A percentile compares a stretch with the other conserved stretches of the same genome.
phyloP scores from a whole-genome alignment of 2,113 vertebrate species.

The Psephotus haematonotus region DNA sequence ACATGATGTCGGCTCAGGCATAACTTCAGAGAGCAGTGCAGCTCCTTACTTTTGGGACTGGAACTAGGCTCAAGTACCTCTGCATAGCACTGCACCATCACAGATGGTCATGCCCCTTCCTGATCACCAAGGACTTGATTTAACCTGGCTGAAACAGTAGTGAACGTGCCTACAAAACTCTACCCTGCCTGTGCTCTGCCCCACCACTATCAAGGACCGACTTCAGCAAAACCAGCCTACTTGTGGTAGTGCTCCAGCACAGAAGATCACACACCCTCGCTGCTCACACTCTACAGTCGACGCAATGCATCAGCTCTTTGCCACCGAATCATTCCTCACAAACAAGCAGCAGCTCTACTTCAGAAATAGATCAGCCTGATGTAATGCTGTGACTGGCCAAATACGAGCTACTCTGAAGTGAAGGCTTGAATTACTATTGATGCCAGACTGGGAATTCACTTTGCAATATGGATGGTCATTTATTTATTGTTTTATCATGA shows the following conservation, averaged over 20 bases:
- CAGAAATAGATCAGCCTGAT: not conserved
- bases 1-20: rapidly evolving
- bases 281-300: not conserved
- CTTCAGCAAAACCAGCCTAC: not conserved
- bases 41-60: not conserved
- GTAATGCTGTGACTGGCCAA: not conserved
- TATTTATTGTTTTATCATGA: constrained; percentile 58
- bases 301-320: not conserved
- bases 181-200: not conserved
- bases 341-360: not conserved
- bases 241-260: not conserved
- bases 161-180: not conserved
- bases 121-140: not conserved
- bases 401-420: not conserved
- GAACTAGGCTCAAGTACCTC: not conserved
- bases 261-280: not conserved
- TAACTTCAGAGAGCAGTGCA: not conserved
- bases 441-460: not conserved
- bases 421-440: not conserved
- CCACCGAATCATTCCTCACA: not conserved
- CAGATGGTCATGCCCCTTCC: not conserved
- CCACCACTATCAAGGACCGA: not conserved
- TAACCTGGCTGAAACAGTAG: not conserved
- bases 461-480: constrained; percentile 42
- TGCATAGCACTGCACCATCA: not conserved